phyloP scores from a whole-genome alignment of 1,140 invertebrate genomes.

The Drosophila parabipectinata region DNA sequence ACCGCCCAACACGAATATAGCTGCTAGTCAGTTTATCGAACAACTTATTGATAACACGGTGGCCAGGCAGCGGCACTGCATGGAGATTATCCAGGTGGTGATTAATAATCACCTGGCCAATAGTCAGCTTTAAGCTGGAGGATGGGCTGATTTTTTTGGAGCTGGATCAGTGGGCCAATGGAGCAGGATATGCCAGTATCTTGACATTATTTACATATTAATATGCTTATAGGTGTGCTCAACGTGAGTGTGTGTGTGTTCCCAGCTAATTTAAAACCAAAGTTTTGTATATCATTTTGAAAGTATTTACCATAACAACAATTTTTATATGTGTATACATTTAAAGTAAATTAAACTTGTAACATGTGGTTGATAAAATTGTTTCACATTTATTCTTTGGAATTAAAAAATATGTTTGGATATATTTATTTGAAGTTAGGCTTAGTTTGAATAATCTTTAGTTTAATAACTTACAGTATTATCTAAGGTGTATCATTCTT shows the following conservation, averaged over 20 bases:
- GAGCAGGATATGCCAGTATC: slow-evolving; percentile 7
- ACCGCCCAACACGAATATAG: slow-evolving; percentile 75
- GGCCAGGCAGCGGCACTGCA: slow-evolving; percentile 74
- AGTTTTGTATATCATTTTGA: slow-evolving; percentile 35
- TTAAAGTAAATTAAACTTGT: slow-evolving; percentile 12
- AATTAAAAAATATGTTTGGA: neutral
- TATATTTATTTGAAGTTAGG: too few relatives aligned
- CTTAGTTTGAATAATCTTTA: too few relatives aligned
- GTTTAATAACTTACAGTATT: too few relatives aligned
- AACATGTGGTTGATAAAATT: slow-evolving; percentile 11
- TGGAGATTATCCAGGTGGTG: slow-evolving; percentile 74
- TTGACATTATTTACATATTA: slow-evolving; percentile 12
- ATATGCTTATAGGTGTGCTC: slow-evolving; percentile 41
- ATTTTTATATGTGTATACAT: slow-evolving; percentile 46
- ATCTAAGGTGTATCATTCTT: neutral
- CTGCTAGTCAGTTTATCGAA: slow-evolving; percentile 76
- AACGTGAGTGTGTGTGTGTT: slow-evolving; percentile 35
- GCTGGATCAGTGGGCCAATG: slow-evolving; percentile 25
- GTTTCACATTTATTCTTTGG: neutral
- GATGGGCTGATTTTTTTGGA: neutral
- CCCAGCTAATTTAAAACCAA: slow-evolving; percentile 25
- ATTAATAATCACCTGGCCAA: slow-evolving; percentile 76
- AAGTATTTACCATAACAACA: slow-evolving; percentile 29
- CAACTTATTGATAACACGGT: slow-evolving; percentile 77
- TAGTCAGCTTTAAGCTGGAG: slow-evolving; percentile 56